These are phyloP conservation scores for Nematolebias whitei DNA, from an alignment of 2,113 vertebrate genomes.

Conservation along the genomic window DNA sequence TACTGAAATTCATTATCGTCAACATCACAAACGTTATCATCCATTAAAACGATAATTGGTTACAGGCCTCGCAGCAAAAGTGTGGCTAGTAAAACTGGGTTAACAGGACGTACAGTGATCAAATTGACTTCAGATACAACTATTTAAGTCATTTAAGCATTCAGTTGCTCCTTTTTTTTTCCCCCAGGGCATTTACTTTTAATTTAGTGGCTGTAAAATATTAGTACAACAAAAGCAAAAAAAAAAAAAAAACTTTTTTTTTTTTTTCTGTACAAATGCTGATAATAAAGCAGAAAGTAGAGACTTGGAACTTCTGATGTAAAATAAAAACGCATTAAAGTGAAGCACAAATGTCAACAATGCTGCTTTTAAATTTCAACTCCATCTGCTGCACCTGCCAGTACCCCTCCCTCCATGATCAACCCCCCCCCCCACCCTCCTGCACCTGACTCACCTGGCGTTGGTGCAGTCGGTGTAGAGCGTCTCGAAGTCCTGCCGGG, in stretches of 20 bases:
- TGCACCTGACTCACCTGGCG: constrained; percentile 82
- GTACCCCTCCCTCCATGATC: background rate
- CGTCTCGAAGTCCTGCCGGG: constrained; percentile 95
- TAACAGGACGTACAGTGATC: constrained; percentile 20
- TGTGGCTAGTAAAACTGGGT: constrained; percentile 29
- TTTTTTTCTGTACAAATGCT: too few species aligned
- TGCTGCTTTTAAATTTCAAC: background rate
- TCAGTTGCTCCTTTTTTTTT: too few species aligned
- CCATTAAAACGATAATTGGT: constrained; percentile 58
- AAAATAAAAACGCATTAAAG: background rate
- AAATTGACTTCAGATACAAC: background rate
- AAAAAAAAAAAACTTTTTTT: too few species aligned
- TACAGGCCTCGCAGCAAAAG: constrained; percentile 35
- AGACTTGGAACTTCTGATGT: too few species aligned
- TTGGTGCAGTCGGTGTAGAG: constrained; percentile 97
- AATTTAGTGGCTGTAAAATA: too few species aligned
- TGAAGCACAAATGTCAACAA: too few species aligned
- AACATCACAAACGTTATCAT: constrained; percentile 49
- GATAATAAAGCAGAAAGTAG: too few species aligned
- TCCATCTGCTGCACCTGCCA: background rate
- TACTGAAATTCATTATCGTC: constrained; percentile 71
- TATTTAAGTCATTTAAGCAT: background rate
- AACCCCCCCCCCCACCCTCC: background rate
- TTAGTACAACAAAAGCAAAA: too few species aligned
- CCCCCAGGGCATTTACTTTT: too few species aligned